These are phyloP conservation scores for Agrilus planipennis DNA, from an alignment of 1,140 invertebrate genomes.

Conservation along the genomic window DNA sequence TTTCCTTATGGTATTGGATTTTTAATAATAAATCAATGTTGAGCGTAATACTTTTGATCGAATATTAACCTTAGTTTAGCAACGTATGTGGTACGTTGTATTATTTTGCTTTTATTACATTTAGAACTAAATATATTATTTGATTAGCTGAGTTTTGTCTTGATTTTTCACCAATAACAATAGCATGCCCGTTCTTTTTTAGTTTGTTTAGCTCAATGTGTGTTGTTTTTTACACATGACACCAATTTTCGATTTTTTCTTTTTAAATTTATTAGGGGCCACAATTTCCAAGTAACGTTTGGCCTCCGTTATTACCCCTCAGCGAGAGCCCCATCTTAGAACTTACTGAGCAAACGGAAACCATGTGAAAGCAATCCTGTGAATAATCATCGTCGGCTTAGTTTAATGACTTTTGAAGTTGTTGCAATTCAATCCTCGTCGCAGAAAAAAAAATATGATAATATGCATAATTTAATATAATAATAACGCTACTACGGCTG, in stretches of 20 bases:
- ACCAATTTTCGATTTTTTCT: slow-evolving; percentile 8
- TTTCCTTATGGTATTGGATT: too few species aligned
- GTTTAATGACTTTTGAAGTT: too few species aligned
- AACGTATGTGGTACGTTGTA: too few species aligned
- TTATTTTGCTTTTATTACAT: slow-evolving; percentile 4
- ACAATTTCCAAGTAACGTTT: slow-evolving; percentile 25
- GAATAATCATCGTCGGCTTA: too few species aligned
- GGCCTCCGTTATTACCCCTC: slow-evolving; percentile 51
- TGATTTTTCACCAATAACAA: slow-evolving; percentile 15
- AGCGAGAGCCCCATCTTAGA: slow-evolving; percentile 63
- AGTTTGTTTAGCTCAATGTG: slow-evolving; percentile 10
- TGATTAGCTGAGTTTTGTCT: slow-evolving; percentile 3
- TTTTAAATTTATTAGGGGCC: slow-evolving; percentile 21
- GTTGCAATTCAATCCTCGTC: too few species aligned
- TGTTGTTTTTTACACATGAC: slow-evolving; percentile 7
- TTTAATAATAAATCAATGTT: too few species aligned
- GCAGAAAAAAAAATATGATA: too few species aligned
- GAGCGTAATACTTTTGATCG: too few species aligned
- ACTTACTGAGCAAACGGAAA: slow-evolving; percentile 63
- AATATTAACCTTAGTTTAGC: too few species aligned
- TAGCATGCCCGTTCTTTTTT: slow-evolving; percentile 10
- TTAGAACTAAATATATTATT: slow-evolving; percentile 9
- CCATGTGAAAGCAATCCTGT: too few species aligned
- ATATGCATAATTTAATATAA: too few species aligned
- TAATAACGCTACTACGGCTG: too few species aligned